Evolutionary conservation across 2,888 invertebrate genomes (phyloP).

Genomic region (Dynastes hyllus): DNA sequence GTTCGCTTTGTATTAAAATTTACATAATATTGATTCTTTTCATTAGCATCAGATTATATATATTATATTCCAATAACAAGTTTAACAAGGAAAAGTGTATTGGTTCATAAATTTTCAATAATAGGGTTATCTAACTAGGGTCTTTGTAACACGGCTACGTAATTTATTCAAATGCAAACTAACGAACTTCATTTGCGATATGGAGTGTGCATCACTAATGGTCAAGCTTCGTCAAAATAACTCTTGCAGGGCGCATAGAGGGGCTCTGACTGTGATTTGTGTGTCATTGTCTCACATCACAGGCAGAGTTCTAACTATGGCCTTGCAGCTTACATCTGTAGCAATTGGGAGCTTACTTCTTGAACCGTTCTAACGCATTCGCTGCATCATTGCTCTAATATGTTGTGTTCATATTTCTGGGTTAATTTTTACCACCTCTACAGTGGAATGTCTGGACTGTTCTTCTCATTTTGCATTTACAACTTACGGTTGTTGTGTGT

Average conservation of each 20-base stretch:
- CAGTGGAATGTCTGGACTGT: constrained; percentile 2
- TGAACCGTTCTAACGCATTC: constrained; percentile 18
- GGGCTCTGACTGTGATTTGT: constrained; percentile 90
- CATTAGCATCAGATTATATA: too few species aligned
- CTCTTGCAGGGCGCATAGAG: constrained; percentile 71
- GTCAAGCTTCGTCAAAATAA: constrained; percentile 40
- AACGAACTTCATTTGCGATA: constrained; percentile 32
- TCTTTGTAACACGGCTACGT: constrained; percentile 12
- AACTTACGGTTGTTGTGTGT: not conserved
- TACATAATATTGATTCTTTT: not conserved
- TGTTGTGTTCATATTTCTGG: constrained; percentile 18
- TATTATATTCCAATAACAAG: not conserved
- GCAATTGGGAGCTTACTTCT: constrained; percentile 36
- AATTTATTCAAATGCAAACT: constrained; percentile 28
- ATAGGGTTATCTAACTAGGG: constrained; percentile 4
- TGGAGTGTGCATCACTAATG: constrained; percentile 38
- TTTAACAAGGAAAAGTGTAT: not conserved
- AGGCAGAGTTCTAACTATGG: constrained; percentile 96
- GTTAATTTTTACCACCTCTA: not conserved
- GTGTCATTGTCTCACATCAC: constrained; percentile 84
- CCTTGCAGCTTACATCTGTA: constrained; percentile 66
- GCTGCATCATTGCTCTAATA: constrained; percentile 20
- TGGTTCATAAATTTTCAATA: constrained; percentile 22
- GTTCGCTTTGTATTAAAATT: not conserved
- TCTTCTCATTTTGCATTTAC: not conserved